A percentile compares a stretch with the other conserved stretches of the same genome.
Conservation (phyloP, 2,888 invertebrate genomes). For the Scelioninae gen. 2 region DNA sequence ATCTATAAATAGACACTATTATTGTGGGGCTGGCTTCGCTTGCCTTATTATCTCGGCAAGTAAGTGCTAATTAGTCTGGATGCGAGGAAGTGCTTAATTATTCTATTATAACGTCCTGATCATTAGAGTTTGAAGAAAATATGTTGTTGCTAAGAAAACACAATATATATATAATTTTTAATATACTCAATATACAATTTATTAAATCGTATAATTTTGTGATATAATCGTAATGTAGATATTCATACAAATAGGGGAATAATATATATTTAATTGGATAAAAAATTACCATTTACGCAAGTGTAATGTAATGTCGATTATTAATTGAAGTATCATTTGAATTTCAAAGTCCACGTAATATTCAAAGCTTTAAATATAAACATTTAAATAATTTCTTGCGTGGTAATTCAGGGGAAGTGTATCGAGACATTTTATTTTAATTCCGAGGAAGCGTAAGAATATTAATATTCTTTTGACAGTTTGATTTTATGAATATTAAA, state of each 20-base stretch:
- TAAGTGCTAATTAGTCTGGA: slow-evolving; percentile 54
- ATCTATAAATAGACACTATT: slow-evolving; percentile 54
- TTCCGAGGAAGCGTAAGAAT: no score
- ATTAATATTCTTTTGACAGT: no score
- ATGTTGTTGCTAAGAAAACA: slow-evolving; percentile 31
- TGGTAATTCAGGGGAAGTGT: no score
- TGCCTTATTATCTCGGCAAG: slow-evolving; percentile 41
- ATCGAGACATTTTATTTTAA: no score
- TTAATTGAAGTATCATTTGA: slow-evolving; percentile 23
- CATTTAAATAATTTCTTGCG: no score
- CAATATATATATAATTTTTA: slow-evolving; percentile 42
- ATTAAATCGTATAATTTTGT: slow-evolving; percentile 40
- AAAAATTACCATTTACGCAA: slow-evolving; percentile 15
- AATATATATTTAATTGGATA: slow-evolving; percentile 32
- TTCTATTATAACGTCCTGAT: slow-evolving; percentile 48
- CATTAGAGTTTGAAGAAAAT: slow-evolving; percentile 49
- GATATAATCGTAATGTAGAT: slow-evolving; percentile 15
- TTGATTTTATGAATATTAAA: no score
- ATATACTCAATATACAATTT: slow-evolving; percentile 37
- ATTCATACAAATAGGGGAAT: slow-evolving; percentile 15
- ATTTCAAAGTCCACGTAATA: slow-evolving; percentile 26
- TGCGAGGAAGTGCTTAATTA: slow-evolving; percentile 55
- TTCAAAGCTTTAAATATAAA: no score
- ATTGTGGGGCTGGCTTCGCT: slow-evolving; percentile 37
- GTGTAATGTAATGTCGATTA: slow-evolving; percentile 24